Evolutionary conservation across 2,113 vertebrate species (phyloP).

Genomic region (Myrmecobius fasciatus): DNA sequence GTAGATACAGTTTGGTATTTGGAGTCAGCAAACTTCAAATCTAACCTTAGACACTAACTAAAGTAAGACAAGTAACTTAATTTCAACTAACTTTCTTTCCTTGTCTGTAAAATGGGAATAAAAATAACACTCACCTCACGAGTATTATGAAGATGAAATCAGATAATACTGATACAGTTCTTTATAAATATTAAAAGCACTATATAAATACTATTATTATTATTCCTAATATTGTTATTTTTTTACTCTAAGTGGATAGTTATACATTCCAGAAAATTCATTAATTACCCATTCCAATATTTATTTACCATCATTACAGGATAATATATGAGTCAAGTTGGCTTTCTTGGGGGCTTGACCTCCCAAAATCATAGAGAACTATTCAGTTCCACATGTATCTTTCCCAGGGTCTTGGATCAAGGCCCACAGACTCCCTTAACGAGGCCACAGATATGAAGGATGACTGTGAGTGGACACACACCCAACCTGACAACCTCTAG

Average conservation of each 20-base stretch:
- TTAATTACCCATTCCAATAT: background rate
- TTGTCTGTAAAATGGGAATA: background rate
- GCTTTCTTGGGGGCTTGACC: background rate
- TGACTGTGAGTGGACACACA: background rate
- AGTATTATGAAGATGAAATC: background rate
- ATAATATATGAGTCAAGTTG: background rate
- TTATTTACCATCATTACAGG: background rate
- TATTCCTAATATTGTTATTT: background rate
- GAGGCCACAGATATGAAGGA: background rate
- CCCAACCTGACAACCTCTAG: background rate
- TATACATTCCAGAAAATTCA: background rate
- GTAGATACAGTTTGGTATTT: background rate
- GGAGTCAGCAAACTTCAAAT: background rate
- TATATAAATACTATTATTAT: background rate
- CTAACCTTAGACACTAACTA: background rate
- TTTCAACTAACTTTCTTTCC: background rate
- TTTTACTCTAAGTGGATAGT: background rate
- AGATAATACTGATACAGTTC: background rate
- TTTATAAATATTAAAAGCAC: background rate
- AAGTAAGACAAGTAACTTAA: background rate
- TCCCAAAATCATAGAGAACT: background rate
- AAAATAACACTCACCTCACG: background rate
- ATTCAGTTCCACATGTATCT: background rate
- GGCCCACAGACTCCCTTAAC: background rate
- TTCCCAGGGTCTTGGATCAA: background rate